phyloP scores from a whole-genome alignment of 2,113 vertebrate species.

The Stictonetta naevosa region DNA sequence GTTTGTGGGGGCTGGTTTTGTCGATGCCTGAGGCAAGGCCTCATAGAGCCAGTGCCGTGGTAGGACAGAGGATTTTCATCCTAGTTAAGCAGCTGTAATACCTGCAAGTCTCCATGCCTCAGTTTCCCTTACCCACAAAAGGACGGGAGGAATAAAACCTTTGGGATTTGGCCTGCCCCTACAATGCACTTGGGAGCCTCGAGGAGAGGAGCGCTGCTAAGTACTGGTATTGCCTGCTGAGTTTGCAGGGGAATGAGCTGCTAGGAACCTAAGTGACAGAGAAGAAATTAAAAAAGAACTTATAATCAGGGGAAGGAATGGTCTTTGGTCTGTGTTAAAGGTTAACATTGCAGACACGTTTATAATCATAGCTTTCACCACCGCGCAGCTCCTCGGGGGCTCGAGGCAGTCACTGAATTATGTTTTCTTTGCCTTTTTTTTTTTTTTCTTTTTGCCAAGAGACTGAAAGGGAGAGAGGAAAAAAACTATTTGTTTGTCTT shows the following conservation, averaged over 20 bases:
- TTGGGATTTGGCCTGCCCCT: rapidly evolving
- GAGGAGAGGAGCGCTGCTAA: neutral
- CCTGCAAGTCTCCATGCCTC: rapidly evolving
- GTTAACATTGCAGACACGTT: constrained; percentile 73
- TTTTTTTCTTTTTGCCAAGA: constrained; percentile 42
- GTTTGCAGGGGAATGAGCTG: neutral
- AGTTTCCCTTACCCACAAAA: neutral
- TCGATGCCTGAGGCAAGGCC: neutral
- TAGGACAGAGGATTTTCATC: neutral
- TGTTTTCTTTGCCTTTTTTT: constrained; percentile 33
- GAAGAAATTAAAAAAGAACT: neutral
- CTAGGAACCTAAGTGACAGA: neutral
- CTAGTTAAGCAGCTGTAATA: rapidly evolving
- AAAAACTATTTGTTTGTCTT: constrained; percentile 83
- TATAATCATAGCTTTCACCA: constrained; percentile 17
- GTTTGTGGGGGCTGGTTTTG: rapidly evolving
- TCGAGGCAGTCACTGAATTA: constrained; percentile 62
- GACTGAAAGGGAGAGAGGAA: constrained; percentile 37
- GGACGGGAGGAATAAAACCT: neutral
- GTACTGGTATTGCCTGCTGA: rapidly evolving
- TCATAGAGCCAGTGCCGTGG: neutral
- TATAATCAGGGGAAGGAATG: neutral
- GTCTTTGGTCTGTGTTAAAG: neutral
- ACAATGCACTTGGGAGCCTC: rapidly evolving
- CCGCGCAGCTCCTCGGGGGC: neutral